These are phyloP conservation scores for Anarrhichthys ocellatus DNA, from an alignment of 2,113 vertebrate genomes.

Conservation along the genomic window DNA sequence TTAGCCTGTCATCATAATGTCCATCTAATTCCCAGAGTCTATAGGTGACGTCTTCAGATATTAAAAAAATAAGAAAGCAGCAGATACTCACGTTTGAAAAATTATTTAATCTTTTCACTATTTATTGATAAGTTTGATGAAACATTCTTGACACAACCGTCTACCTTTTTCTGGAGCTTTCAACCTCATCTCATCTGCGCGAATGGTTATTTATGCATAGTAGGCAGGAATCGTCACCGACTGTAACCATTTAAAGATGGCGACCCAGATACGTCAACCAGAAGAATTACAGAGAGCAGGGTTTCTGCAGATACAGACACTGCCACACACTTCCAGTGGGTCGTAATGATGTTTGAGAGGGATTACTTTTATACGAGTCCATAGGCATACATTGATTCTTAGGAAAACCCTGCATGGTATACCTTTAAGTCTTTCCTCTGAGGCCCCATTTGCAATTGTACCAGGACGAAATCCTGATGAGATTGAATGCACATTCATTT, in stretches of 20 bases:
- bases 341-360: neutral
- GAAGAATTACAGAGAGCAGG: neutral
- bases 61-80: neutral
- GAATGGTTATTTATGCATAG: neutral
- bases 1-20: conserved; percentile 4
- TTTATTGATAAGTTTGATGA: neutral
- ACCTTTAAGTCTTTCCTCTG: neutral
- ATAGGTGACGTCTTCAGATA: neutral
- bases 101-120: neutral
- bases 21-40: neutral
- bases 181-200: neutral
- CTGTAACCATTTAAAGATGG: neutral
- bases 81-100: neutral
- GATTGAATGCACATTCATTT: neutral
- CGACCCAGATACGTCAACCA: neutral
- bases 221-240: neutral
- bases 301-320: neutral
- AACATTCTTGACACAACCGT: neutral
- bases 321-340: no score
- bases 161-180: neutral
- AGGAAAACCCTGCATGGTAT: no score
- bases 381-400: no score
- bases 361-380: no score
- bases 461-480: neutral
- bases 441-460: neutral